Evolutionary conservation across 2,797 vertebrate species (phyloP).

Genomic region (Ctenosaura bakeri): DNA sequence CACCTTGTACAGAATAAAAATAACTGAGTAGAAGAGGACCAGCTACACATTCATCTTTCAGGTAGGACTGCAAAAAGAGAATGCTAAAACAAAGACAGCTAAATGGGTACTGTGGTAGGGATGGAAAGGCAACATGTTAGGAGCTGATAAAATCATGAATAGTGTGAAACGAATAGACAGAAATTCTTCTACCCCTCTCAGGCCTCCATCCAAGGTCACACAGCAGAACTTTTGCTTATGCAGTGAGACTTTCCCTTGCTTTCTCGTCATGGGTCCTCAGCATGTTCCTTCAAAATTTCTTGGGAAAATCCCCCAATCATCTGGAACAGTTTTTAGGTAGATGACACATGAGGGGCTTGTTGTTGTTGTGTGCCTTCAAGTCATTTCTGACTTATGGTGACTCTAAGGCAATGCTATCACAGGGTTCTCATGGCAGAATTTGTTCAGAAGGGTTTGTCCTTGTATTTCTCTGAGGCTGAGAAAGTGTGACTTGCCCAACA

Average conservation of each 20-base stretch:
- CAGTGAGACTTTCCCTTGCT: background rate
- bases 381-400: too few relatives aligned
- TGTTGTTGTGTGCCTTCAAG: too few relatives aligned
- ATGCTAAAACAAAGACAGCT: too few relatives aligned
- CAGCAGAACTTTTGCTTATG: background rate
- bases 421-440: too few relatives aligned
- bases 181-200: background rate
- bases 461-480: too few relatives aligned
- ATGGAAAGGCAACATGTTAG: background rate
- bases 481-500: too few relatives aligned
- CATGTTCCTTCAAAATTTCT: background rate
- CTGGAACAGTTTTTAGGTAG: too few relatives aligned
- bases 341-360: too few relatives aligned
- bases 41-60: background rate
- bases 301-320: too few relatives aligned
- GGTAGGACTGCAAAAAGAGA: background rate
- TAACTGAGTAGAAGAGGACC: background rate
- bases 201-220: background rate
- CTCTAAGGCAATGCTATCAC: too few relatives aligned
- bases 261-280: background rate
- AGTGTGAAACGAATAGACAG: background rate
- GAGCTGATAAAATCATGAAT: background rate
- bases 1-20: background rate
- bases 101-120: background rate
- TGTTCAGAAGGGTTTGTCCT: too few relatives aligned